Percentiles rank a stretch among this genome's conserved stretches.
Conservation (phyloP, 2,888 invertebrate genomes). For the Buathra laborator region DNA sequence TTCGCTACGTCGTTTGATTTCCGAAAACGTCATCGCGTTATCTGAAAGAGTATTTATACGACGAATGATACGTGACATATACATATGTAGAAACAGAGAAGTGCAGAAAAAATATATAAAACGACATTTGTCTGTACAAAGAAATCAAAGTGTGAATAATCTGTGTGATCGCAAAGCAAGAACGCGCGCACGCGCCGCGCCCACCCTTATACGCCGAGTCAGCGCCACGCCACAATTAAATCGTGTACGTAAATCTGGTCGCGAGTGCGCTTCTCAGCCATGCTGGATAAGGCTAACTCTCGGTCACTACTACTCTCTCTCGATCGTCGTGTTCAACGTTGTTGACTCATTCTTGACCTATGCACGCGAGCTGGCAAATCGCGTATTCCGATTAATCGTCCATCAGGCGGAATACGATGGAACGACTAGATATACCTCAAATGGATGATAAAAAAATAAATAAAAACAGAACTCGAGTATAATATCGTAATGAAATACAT, state of each 20-base stretch:
- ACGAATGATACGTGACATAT: not conserved
- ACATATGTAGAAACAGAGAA: not conserved
- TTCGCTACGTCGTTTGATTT: slow-evolving; percentile 19
- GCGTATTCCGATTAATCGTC: not conserved
- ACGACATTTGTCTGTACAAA: slow-evolving; percentile 47
- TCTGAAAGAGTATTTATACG: slow-evolving; percentile 21
- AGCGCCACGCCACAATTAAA: slow-evolving; percentile 1
- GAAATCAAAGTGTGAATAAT: slow-evolving; percentile 28
- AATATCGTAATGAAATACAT: no score
- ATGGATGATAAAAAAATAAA: no score
- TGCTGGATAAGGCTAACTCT: slow-evolving; percentile 48
- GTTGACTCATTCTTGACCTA: slow-evolving; percentile 62
- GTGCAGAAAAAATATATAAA: not conserved
- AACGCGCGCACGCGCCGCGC: slow-evolving; percentile 34
- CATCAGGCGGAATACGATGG: not conserved
- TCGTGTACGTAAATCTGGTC: slow-evolving; percentile 29
- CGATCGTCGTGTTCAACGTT: slow-evolving; percentile 11
- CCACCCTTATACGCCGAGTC: slow-evolving; percentile 36
- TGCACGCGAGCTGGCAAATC: slow-evolving; percentile 1
- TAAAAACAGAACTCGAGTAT: no score
- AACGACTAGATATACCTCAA: no score
- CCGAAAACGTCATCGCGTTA: slow-evolving; percentile 40
- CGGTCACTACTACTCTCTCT: slow-evolving; percentile 58
- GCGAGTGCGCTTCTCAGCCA: slow-evolving; percentile 14
- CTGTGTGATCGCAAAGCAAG: slow-evolving; percentile 32